Conservation (phyloP, 53 echinoderm and acorn worm species). For the Patiria pectinifera region DNA sequence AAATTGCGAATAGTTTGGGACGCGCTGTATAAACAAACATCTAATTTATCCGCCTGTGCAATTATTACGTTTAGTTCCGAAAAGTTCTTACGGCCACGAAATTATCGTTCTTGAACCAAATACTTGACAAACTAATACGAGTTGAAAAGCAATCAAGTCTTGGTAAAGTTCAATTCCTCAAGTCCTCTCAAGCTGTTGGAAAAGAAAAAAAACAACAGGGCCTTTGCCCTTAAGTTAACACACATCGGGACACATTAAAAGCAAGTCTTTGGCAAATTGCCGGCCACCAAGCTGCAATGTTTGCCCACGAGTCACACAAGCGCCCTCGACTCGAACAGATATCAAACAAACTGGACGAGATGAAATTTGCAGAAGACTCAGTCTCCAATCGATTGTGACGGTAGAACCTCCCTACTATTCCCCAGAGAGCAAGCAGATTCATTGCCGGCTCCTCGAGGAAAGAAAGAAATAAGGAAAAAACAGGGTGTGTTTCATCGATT, state of each 20-base stretch:
- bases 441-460: background rate
- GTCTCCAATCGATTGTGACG: conserved; percentile 10
- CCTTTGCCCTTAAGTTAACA: background rate
- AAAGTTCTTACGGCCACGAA: background rate
- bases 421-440: background rate
- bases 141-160: background rate
- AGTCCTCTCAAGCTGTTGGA: background rate
- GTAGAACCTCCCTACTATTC: background rate
- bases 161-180: background rate
- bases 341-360: conserved; percentile 24
- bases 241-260: background rate
- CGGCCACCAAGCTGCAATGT: background rate
- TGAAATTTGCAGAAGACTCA: conserved; percentile 23
- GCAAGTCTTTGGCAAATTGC: background rate
- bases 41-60: too few species aligned
- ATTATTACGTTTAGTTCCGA: too few species aligned
- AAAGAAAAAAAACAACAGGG: background rate
- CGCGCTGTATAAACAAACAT: too few species aligned
- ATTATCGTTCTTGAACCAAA: background rate
- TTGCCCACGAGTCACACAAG: conserved; percentile 32
- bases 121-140: background rate
- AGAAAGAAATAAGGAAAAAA: background rate
- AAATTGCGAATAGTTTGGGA: too few species aligned
- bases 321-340: conserved; percentile 7
- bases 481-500: background rate